Percentiles rank a stretch among this genome's conserved stretches.
These are phyloP conservation scores for Motacilla alba DNA, from an alignment of 2,113 vertebrate genomes.

Conservation along the genomic window DNA sequence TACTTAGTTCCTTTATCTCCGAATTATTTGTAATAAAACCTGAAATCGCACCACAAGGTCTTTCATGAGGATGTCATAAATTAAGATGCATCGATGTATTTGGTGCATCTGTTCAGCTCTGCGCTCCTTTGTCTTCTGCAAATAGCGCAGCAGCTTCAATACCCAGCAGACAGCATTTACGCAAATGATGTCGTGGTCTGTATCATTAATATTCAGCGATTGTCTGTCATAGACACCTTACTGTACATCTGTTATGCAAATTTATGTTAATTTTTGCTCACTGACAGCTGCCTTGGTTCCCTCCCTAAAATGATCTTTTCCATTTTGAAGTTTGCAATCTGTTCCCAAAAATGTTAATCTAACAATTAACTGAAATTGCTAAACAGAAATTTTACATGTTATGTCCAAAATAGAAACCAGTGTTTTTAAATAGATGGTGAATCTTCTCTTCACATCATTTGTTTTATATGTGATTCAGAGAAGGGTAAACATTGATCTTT, in stretches of 20 bases:
- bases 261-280: conserved; percentile 82
- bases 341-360: conserved; percentile 84
- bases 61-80: conserved; percentile 80
- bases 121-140: conserved; percentile 79
- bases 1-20: conserved; percentile 75
- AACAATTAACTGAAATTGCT: conserved; percentile 84
- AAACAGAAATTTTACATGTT: conserved; percentile 82
- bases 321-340: conserved; percentile 88
- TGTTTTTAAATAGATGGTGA: conserved; percentile 77
- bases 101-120: conserved; percentile 79
- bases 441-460: conserved; percentile 73
- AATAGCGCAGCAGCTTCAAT: conserved; percentile 79
- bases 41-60: conserved; percentile 78
- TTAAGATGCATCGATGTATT: conserved; percentile 79
- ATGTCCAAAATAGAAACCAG: conserved; percentile 78
- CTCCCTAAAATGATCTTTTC: conserved; percentile 82
- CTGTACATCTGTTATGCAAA: conserved; percentile 91
- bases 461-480: conserved; percentile 69
- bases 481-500: conserved; percentile 73
- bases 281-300: conserved; percentile 84
- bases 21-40: conserved; percentile 83
- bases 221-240: conserved; percentile 88
- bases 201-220: conserved; percentile 87
- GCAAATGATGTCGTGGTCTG: conserved; percentile 81
- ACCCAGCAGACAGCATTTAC: conserved; percentile 83